Evolutionary conservation across 2,797 vertebrate species (phyloP), one percentile per base, ranked within the genome.

Genomic region (Scarus forsteni): DNA sequence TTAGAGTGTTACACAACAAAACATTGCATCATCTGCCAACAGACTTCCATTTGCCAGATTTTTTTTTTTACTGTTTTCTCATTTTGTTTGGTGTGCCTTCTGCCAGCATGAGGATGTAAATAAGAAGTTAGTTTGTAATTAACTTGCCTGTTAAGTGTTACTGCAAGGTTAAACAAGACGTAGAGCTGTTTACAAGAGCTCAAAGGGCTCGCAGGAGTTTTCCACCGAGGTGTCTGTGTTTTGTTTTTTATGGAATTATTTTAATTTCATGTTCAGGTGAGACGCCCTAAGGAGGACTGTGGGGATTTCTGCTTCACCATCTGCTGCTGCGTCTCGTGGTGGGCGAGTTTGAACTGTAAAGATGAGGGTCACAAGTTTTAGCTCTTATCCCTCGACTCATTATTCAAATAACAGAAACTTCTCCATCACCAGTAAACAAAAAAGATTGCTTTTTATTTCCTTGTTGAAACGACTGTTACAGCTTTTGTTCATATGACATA

Each of bases 1-100:
- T 85, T 90, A 88, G 90, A 72, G 35, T 40, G 60, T 92, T 88
- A 83, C 55, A 84, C 86, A 92, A 92, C 85, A 80, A 78, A 81
- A 68, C 1, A 7, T 79, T 81, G 83, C 81, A 84, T 89, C 88
- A 83, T 67, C 77, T 60, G 85, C 79, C 82, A 80, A 38, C 71
- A 16, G 11, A 5, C 6, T 53, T 71, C 52, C 16, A 58, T 60
- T 69, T 39, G 73, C 70, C 70, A 83, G 69, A 45, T 34, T 71
- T 40, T 44, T 48, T 38, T 44, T n/a, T 39, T 10, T 39, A 7
- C 9, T 18, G 39, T 18, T 8, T 46, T 48, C 49, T 59, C 59
- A 6, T 68, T 52, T 40, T 57, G 52, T 27, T 36, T 13, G 36
- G 51, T 5, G 39, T 18, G 15, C 50, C 48, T 52, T 18, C 3